A percentile compares a stretch with the other conserved stretches of the same genome.
Evolutionary conservation across 2,113 vertebrate genomes (phyloP).

Genomic region (Zootoca vivipara): DNA sequence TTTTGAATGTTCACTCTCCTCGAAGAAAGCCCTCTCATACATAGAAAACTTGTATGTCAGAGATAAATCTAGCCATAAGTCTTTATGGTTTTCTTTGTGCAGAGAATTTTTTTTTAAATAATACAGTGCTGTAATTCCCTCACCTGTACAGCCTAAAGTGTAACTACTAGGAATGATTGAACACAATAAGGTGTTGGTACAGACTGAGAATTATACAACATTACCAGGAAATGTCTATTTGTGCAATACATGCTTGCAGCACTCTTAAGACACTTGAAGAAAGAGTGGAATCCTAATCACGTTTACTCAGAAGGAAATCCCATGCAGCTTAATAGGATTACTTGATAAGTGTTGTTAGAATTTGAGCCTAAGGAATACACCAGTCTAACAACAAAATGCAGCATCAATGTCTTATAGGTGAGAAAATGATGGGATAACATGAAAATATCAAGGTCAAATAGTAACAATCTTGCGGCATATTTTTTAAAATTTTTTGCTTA

Average conservation of each 20-base stretch:
- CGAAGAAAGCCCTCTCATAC: too few relatives aligned
- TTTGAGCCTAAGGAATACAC: not conserved
- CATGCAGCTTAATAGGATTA: not conserved
- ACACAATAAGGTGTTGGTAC: not conserved
- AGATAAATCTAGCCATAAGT: not conserved
- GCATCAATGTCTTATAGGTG: not conserved
- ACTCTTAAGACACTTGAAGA: not conserved
- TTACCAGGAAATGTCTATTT: not conserved
- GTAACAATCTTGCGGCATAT: not conserved
- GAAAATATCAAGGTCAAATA: not conserved
- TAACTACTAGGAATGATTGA: not conserved
- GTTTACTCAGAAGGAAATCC: not conserved
- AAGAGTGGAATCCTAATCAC: not conserved
- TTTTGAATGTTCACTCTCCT: not conserved
- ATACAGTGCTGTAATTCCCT: not conserved
- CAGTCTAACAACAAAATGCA: not conserved
- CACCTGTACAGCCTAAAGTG: not conserved
- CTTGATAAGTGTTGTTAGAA: not conserved
- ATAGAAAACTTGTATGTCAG: too few relatives aligned
- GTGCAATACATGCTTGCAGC: not conserved
- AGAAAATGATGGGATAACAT: constrained; percentile 4
- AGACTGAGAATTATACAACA: not conserved
- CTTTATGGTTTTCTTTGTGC: not conserved
- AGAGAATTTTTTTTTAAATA: not conserved
- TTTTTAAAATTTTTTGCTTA: not conserved